These are phyloP conservation scores for Trigoniulus corallinus DNA, from an alignment of 1,140 invertebrate species.

Conservation along the genomic window DNA sequence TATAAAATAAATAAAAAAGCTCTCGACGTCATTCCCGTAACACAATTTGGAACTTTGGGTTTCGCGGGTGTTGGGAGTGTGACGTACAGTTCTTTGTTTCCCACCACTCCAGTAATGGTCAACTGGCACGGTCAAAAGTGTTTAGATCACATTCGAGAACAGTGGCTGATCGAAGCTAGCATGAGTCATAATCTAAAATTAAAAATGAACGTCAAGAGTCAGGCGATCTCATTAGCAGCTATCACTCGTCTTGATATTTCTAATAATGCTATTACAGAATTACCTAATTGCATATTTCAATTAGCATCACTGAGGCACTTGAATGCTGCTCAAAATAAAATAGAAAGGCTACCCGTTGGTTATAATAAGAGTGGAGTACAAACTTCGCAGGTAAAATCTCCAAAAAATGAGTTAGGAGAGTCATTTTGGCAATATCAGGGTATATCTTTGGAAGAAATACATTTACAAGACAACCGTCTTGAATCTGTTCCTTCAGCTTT, in stretches of 20 bases:
- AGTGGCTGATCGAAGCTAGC: slow-evolving; percentile 70
- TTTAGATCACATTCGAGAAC: slow-evolving; percentile 43
- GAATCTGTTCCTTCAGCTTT: slow-evolving; percentile 59
- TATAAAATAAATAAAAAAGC: slow-evolving; percentile 73
- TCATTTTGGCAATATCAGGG: slow-evolving; percentile 14
- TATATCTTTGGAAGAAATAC: slow-evolving; percentile 71
- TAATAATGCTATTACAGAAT: slow-evolving; percentile 59
- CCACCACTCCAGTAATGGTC: slow-evolving; percentile 72
- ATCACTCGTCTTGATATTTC: slow-evolving; percentile 90
- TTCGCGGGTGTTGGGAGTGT: slow-evolving; percentile 35
- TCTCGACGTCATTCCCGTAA: slow-evolving; percentile 41
- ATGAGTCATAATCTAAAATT: slow-evolving; percentile 67
- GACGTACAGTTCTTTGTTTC: slow-evolving; percentile 63
- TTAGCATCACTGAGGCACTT: slow-evolving; percentile 58
- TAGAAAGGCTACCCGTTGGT: slow-evolving; percentile 44
- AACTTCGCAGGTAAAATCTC: slow-evolving; percentile 2
- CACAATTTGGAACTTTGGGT: slow-evolving; percentile 32
- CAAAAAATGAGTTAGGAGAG: slow-evolving; percentile 11
- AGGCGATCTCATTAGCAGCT: slow-evolving; percentile 58
- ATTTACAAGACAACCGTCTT: slow-evolving; percentile 69
- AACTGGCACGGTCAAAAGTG: slow-evolving; percentile 82
- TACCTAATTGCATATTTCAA: slow-evolving; percentile 69
- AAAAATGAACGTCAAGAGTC: slow-evolving; percentile 46
- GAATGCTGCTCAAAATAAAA: slow-evolving; percentile 73
- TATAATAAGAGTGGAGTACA: slow-evolving; percentile 4